Conservation (phyloP, 2,797 vertebrate species). For the Eulemur albifrons region DNA sequence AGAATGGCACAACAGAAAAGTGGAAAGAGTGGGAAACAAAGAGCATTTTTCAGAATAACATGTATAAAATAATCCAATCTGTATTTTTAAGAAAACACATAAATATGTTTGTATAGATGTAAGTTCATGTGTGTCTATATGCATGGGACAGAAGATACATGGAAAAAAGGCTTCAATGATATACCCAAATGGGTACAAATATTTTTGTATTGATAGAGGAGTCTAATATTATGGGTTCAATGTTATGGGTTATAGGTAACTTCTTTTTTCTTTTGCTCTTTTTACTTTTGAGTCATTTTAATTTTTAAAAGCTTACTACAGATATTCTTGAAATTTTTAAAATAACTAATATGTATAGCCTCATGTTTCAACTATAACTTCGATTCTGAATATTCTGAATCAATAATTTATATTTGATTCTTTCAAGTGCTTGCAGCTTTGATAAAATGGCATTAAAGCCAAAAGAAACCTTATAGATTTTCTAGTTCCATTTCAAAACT, state of each 20-base stretch:
- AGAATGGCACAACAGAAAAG: not conserved
- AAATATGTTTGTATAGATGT: not conserved
- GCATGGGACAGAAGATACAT: not conserved
- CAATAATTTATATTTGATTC: not conserved
- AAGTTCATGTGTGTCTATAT: not conserved
- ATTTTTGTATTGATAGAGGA: not conserved
- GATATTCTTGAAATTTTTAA: not conserved
- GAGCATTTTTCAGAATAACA: not conserved
- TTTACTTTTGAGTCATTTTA: not conserved
- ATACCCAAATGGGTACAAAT: not conserved
- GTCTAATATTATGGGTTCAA: not conserved
- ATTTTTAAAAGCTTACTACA: not conserved
- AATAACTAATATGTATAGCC: not conserved
- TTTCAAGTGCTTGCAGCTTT: not conserved
- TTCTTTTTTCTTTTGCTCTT: not conserved
- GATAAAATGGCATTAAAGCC: not conserved
- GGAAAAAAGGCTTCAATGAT: not conserved
- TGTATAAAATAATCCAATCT: not conserved
- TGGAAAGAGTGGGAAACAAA: not conserved
- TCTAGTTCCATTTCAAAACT: not conserved
- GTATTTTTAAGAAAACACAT: not conserved
- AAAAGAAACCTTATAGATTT: not conserved
- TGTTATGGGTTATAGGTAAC: rapidly evolving
- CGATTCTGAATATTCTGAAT: not conserved
- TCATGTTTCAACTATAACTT: not conserved